Conservation (phyloP, 2,797 vertebrate species). For the Cottoperca gobio region DNA sequence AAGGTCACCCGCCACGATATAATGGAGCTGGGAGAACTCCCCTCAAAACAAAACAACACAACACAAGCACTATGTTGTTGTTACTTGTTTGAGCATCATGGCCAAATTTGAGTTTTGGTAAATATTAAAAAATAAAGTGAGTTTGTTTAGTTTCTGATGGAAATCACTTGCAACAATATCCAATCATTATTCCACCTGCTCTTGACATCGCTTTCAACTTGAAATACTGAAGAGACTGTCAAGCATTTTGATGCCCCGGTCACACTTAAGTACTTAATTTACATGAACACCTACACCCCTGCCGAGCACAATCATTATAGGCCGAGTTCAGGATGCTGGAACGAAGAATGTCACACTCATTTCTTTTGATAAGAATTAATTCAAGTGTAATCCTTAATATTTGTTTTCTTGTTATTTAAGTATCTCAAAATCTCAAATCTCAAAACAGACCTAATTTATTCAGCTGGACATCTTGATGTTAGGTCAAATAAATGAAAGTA, state of each 20-base stretch:
- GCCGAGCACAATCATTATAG: conserved; percentile 3
- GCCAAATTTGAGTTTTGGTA: background rate
- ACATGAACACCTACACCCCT: background rate
- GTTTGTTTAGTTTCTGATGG: background rate
- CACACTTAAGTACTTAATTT: conserved; percentile 21
- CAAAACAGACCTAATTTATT: background rate
- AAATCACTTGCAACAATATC: conserved; percentile 4
- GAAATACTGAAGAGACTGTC: conserved; percentile 8
- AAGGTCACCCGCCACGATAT: conserved; percentile 56
- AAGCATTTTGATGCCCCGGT: background rate
- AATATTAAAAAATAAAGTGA: conserved; percentile 11
- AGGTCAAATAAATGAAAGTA: background rate
- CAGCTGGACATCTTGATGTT: background rate
- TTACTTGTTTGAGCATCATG: background rate
- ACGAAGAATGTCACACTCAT: background rate
- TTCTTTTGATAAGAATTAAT: background rate
- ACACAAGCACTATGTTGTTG: background rate
- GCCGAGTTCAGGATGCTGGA: background rate
- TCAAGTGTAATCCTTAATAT: background rate
- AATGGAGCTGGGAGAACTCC: conserved; percentile 6
- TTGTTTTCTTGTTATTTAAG: background rate
- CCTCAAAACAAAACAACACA: conserved; percentile 1
- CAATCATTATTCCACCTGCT: conserved; percentile 9
- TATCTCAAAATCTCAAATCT: too few species aligned
- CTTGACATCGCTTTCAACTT: conserved; percentile 23